Evolutionary conservation across 23 tunicate genomes (phyloP).

Genomic region (Corella eumyota): DNA sequence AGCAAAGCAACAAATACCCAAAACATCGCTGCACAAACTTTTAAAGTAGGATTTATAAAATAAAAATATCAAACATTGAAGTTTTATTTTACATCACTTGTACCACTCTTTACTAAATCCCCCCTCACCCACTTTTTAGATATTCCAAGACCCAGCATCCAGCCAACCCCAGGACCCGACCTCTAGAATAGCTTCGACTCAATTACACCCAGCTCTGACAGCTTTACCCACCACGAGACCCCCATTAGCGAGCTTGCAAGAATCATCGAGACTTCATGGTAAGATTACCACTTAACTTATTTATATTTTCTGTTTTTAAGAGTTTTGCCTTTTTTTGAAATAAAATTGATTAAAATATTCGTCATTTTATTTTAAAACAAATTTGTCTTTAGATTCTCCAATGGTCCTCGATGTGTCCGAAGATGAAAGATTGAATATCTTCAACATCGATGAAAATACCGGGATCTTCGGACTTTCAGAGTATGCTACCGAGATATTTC

Average conservation of each 20-base stretch:
- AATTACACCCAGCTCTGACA: conserved; percentile 66
- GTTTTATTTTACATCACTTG: too few relatives aligned
- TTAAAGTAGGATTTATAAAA: conserved; percentile 18
- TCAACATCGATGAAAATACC: conserved; percentile 51
- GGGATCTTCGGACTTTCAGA: conserved; percentile 61
- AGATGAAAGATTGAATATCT: conserved; percentile 38
- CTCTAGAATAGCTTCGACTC: conserved; percentile 19
- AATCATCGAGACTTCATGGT: too few relatives aligned
- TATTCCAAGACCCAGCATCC: too few relatives aligned
- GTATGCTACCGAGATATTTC: conserved; percentile 82
- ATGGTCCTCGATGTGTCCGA: conserved; percentile 56
- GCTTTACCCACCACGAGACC: conserved; percentile 41
- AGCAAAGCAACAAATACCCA: conserved; percentile 6
- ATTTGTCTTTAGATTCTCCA: conserved; percentile 48
- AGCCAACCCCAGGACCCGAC: conserved; percentile 20
- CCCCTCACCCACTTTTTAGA: too few relatives aligned
- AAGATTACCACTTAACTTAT: too few relatives aligned
- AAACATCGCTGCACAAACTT: conserved; percentile 1
- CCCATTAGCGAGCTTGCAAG: conserved; percentile 22
- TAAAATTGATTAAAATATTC: too few relatives aligned
- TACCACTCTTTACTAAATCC: too few relatives aligned
- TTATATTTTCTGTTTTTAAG: background rate
- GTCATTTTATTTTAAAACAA: background rate
- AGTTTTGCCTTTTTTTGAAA: background rate
- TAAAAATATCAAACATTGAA: too few relatives aligned